phyloP scores from a whole-genome alignment of 1,140 invertebrate species.

The Ectropis grisescens region DNA sequence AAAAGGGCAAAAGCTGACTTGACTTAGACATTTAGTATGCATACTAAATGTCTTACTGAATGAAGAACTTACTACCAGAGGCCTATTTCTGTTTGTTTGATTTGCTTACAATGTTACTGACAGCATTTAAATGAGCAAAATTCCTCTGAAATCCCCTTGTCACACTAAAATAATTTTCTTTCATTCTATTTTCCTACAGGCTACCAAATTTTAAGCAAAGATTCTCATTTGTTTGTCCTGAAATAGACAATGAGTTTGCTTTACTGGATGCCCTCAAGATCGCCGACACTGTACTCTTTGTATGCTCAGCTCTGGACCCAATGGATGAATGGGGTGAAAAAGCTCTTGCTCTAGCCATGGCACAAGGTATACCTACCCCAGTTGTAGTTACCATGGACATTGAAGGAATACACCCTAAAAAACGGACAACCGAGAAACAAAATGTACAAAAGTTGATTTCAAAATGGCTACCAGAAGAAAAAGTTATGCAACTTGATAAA shows the following conservation, averaged over 20 bases:
- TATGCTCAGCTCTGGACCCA: conserved; percentile 76
- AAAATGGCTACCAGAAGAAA: conserved; percentile 87
- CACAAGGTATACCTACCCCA: conserved; percentile 88
- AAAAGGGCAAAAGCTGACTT: no score
- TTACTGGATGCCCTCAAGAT: conserved; percentile 88
- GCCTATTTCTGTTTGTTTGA: no score
- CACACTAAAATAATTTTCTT: no score
- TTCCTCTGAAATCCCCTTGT: no score
- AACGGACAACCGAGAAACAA: conserved; percentile 81
- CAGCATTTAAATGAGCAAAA: no score
- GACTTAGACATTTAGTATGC: no score
- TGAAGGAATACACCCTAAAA: conserved; percentile 79
- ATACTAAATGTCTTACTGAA: no score
- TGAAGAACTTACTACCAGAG: no score
- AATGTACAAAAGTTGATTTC: conserved; percentile 80
- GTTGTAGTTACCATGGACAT: conserved; percentile 84
- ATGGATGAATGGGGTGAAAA: conserved; percentile 84
- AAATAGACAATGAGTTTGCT: conserved; percentile 78
- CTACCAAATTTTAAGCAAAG: conserved; percentile 88
- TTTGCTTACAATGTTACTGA: no score
- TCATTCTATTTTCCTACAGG: conserved; percentile 72
- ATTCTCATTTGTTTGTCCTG: conserved; percentile 83
- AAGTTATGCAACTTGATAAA: conserved; percentile 83
- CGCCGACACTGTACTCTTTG: conserved; percentile 84
- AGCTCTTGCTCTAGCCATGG: conserved; percentile 79